Evolutionary conservation across 2,888 invertebrate species (phyloP).

Genomic region (Aleiodes leptofemur): DNA sequence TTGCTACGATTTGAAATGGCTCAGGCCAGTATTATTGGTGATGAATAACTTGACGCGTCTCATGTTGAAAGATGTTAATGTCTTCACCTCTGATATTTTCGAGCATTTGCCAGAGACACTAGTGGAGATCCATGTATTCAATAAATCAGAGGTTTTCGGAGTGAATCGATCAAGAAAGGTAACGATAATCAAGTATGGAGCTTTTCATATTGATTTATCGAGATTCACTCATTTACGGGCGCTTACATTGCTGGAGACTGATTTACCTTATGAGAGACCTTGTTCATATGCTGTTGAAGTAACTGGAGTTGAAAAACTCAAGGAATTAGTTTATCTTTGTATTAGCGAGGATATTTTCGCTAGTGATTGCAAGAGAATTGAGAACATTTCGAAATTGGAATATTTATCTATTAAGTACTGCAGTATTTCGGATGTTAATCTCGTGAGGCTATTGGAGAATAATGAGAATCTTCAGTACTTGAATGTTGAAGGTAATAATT

Average conservation of each 20-base stretch:
- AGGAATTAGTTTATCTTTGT: conserved; percentile 1
- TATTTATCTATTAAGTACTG: background rate
- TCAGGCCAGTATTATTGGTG: background rate
- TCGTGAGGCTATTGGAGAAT: background rate
- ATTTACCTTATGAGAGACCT: background rate
- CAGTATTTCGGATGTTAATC: background rate
- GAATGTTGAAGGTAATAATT: background rate
- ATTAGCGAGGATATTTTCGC: background rate
- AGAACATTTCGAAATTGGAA: background rate
- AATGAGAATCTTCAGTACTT: conserved; percentile 9
- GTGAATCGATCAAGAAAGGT: too few species aligned
- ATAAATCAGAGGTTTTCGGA: background rate
- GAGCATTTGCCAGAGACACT: background rate
- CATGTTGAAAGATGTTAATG: conserved; percentile 9
- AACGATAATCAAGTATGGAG: background rate
- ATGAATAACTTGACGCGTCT: conserved; percentile 5
- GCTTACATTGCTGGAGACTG: background rate
- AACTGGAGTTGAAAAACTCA: conserved; percentile 2
- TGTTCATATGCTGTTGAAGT: background rate
- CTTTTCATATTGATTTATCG: background rate
- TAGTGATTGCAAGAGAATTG: background rate
- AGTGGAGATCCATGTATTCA: conserved; percentile 22
- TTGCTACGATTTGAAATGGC: background rate
- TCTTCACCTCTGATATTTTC: background rate
- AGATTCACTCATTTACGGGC: conserved; percentile 14